phyloP scores from a whole-genome alignment of 1,140 invertebrate species.

The Drosophila miranda region DNA sequence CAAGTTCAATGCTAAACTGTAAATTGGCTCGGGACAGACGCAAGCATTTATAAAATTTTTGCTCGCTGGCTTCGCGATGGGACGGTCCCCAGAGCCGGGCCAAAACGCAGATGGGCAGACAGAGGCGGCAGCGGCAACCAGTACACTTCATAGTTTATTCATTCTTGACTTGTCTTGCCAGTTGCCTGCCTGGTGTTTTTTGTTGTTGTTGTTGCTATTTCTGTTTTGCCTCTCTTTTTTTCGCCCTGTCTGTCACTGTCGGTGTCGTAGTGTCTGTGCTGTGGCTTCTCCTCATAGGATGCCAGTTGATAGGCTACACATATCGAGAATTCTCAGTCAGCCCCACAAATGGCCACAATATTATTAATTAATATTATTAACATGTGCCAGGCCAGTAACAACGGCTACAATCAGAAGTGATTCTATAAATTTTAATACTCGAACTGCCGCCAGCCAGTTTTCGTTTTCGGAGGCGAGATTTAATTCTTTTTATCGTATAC shows the following conservation, averaged over 20 bases:
- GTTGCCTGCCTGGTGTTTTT: background rate
- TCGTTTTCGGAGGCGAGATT: slow-evolving; percentile 1
- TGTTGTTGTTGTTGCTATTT: slow-evolving; percentile 34
- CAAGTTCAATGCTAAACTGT: slow-evolving; percentile 82
- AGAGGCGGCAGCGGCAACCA: slow-evolving; percentile 21
- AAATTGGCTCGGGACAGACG: slow-evolving; percentile 77
- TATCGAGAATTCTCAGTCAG: slow-evolving; percentile 56
- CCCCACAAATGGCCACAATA: slow-evolving; percentile 42
- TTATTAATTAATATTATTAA: slow-evolving; percentile 81
- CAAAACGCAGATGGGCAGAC: slow-evolving; percentile 8
- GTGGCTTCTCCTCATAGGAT: slow-evolving; percentile 42
- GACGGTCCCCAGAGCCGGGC: slow-evolving; percentile 14
- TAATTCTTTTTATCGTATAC: slow-evolving; percentile 1
- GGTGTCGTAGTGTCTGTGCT: background rate
- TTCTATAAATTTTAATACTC: slow-evolving; percentile 63
- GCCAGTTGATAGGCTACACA: slow-evolving; percentile 16
- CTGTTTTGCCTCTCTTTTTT: slow-evolving; percentile 40
- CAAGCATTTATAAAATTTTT: slow-evolving; percentile 81
- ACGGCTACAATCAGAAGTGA: slow-evolving; percentile 67
- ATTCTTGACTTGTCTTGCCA: slow-evolving; percentile 72
- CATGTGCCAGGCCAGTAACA: slow-evolving; percentile 54
- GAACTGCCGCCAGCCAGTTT: slow-evolving; percentile 39
- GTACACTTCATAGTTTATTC: slow-evolving; percentile 77
- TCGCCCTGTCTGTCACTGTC: background rate
- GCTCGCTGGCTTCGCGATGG: slow-evolving; percentile 21